phyloP scores from a whole-genome alignment of 2,113 vertebrate genomes.

The human (Homo sapiens) region DNA sequence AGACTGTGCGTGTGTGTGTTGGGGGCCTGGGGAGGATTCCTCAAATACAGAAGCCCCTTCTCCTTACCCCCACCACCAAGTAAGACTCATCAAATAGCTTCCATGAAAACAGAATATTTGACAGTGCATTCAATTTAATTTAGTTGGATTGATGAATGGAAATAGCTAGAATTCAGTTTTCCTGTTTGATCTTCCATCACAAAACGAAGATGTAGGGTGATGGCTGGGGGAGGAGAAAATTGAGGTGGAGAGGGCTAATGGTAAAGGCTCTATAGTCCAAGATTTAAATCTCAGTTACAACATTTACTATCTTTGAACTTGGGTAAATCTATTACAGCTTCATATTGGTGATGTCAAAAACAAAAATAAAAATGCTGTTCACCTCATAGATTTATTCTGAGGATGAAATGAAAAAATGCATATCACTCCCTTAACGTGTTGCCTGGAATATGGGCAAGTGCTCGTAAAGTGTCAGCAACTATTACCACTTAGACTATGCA shows the following conservation, averaged over 20 bases:
- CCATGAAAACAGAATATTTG: background rate
- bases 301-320: background rate
- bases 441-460: background rate
- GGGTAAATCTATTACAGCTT: background rate
- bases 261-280: background rate
- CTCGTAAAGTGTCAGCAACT: background rate
- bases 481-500: too few species aligned
- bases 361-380: background rate
- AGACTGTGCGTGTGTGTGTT: background rate
- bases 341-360: background rate
- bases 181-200: background rate
- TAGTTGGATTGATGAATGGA: background rate
- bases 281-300: background rate
- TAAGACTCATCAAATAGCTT: background rate
- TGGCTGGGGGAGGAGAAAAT: fast-evolving
- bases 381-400: background rate
- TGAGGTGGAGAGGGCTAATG: background rate
- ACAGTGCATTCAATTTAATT: background rate
- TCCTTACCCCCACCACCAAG: background rate
- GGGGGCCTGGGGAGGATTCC: fast-evolving
- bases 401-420: background rate
- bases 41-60: background rate
- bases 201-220: background rate
- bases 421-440: background rate
- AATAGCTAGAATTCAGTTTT: background rate